Percentiles rank a stretch among this genome's conserved stretches.
Conservation (phyloP, 2,888 invertebrate species). For the Reticulitermes lucifugus region DNA sequence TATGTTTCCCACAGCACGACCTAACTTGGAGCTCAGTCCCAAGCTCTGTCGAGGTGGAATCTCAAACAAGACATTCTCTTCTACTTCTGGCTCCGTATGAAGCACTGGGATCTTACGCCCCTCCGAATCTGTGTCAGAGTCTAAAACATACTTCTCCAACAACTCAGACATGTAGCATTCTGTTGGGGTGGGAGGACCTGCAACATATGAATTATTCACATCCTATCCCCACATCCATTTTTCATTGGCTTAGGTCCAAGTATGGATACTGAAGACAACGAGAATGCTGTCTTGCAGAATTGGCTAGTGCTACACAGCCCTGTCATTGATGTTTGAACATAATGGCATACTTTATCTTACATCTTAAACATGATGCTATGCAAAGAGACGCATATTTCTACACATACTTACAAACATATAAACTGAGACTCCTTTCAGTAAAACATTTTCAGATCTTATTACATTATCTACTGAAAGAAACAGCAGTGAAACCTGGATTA, state of each 20-base stretch:
- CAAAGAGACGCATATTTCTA: too few relatives aligned
- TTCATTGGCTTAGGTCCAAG: not conserved
- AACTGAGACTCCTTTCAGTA: too few relatives aligned
- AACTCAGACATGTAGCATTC: conserved; percentile 68
- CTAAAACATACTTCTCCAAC: conserved; percentile 72
- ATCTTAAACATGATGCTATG: too few relatives aligned
- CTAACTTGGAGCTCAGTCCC: conserved; percentile 47
- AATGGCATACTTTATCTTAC: too few relatives aligned
- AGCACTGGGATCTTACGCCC: conserved; percentile 67
- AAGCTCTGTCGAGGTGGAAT: conserved; percentile 30
- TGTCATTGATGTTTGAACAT: too few relatives aligned
- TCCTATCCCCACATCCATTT: not conserved
- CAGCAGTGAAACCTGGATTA: too few relatives aligned
- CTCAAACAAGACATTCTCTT: conserved; percentile 55
- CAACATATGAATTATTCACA: not conserved
- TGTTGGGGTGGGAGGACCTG: conserved; percentile 58
- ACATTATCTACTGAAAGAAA: too few relatives aligned
- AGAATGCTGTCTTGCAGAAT: too few relatives aligned
- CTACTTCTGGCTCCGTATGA: conserved; percentile 64
- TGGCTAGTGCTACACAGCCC: too few relatives aligned
- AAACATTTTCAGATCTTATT: too few relatives aligned
- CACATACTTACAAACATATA: too few relatives aligned
- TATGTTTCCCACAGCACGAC: conserved; percentile 68
- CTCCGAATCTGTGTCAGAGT: conserved; percentile 73
- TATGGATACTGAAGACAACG: too few relatives aligned